phyloP scores from a whole-genome alignment of 2,797 vertebrate genomes.

The Chelon auratus region DNA sequence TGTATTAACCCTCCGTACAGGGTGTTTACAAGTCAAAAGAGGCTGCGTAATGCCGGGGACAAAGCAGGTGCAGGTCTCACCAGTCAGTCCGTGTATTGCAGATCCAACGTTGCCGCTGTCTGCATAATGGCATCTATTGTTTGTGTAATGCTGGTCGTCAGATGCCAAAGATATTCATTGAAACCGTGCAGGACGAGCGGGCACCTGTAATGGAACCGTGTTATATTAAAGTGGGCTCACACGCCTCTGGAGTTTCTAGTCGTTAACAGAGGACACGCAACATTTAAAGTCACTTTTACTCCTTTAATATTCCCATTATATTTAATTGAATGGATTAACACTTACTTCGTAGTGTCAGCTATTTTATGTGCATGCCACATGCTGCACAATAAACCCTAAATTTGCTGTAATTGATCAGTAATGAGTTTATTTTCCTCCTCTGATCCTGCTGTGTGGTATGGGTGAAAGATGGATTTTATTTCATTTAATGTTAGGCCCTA shows the following conservation, averaged over 20 bases:
- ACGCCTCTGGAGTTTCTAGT: constrained; percentile 24
- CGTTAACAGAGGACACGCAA: constrained; percentile 17
- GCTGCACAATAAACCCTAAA: background rate
- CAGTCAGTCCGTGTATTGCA: constrained; percentile 50
- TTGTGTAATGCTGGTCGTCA: constrained; percentile 27
- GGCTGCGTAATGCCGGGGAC: constrained; percentile 29
- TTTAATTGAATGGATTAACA: background rate
- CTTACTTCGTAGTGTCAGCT: background rate
- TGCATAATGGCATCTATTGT: constrained; percentile 59
- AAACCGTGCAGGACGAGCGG: constrained; percentile 33
- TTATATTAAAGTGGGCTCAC: constrained; percentile 29
- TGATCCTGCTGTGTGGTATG: too few relatives aligned
- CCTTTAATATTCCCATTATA: background rate
- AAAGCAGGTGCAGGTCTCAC: constrained; percentile 57
- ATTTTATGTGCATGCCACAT: background rate
- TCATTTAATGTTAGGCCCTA: background rate
- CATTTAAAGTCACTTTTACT: background rate
- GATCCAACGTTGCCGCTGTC: constrained; percentile 23
- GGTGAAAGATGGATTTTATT: background rate
- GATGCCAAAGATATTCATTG: constrained; percentile 40
- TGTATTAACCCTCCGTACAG: constrained; percentile 54
- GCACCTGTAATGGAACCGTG: constrained; percentile 48
- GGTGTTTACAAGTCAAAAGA: constrained; percentile 51
- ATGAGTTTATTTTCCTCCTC: background rate
- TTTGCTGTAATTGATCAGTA: background rate